Base-by-base conservation (phyloP, 2,888 invertebrate genomes). In the Steinernema scapterisci region DNA sequence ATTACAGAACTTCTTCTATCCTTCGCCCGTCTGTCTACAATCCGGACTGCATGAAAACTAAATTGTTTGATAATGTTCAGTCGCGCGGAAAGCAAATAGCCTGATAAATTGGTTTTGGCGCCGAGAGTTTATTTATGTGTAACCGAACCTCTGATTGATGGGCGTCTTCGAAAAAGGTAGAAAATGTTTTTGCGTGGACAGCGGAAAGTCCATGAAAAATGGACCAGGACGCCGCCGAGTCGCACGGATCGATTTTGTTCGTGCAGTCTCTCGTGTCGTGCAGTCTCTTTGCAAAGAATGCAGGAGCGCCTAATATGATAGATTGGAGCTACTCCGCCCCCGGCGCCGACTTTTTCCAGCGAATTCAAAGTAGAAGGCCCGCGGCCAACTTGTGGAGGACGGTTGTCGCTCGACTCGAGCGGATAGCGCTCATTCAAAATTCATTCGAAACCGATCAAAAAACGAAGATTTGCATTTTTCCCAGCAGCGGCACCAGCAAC, bases 261-360 rank as follows among this genome's bases (percentile, higher is more conserved):
- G 31, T 31, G 52, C 21, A 23, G 52, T 23, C 63, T 21, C 23
- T 54, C 54, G 21, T 5, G 38, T 38, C 38, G 38, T 38, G 38
- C 38, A 38, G 38, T 38, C 38, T 38, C 38, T 2, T 27, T 63
- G 63, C 63, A 63, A 16, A 27, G 63, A 31, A 63, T 13, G 31
- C 48, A 48, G 16, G 16, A 11, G 63, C 11, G 63, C 16, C 63
- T 63, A 27, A 63, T 52, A 63, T 63, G 63, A 63, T 63, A 31
- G 27, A 63, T 63, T 63, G 63, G 63, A 63, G 63, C 63, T 31
- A 63, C 63, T 63, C 52, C 63, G 63, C 27, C 38, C 31, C 63
- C 38, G 38, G 38, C 9, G 31, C 38, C 31, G 25, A 25, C 27
- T 38, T 63, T 63, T 31, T 63, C 16, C 1, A 11, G n/a, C 3